phyloP scores from a whole-genome alignment of 1,140 invertebrate genomes.

The Dinoponera quadriceps region DNA sequence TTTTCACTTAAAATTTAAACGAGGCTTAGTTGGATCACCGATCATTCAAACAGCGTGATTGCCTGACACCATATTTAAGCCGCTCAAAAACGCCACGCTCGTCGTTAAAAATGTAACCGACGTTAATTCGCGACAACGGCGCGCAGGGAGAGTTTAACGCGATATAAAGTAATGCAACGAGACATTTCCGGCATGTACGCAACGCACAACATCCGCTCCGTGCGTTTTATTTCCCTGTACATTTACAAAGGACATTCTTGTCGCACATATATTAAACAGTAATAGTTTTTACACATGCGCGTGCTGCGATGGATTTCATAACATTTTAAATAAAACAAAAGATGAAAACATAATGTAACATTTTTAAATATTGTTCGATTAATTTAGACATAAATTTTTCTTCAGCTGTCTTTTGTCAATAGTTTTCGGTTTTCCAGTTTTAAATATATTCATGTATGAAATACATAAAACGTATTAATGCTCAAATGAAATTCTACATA shows the following conservation, averaged over 20 bases:
- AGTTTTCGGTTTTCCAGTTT: not conserved
- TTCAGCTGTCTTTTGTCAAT: too few relatives aligned
- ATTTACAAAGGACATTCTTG: not conserved
- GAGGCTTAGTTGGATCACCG: slow-evolving; percentile 60
- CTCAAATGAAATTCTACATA: not conserved
- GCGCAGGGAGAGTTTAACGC: slow-evolving; percentile 30
- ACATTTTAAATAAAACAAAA: slow-evolving; percentile 5
- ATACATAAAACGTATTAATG: not conserved
- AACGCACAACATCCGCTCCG: slow-evolving; percentile 15
- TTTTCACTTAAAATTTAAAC: slow-evolving; percentile 65
- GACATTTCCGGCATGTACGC: slow-evolving; percentile 28
- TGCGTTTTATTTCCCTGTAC: slow-evolving; percentile 7
- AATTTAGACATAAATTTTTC: slow-evolving; percentile 2
- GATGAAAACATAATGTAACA: not conserved
- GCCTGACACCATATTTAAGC: slow-evolving; percentile 60
- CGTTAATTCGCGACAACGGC: slow-evolving; percentile 52
- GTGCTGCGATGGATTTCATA: slow-evolving; percentile 11
- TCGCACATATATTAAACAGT: slow-evolving; percentile 23
- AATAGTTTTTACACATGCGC: slow-evolving; percentile 24
- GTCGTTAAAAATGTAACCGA: slow-evolving; percentile 52
- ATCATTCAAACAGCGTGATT: slow-evolving; percentile 64
- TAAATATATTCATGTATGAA: not conserved
- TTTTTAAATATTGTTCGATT: slow-evolving; percentile 6
- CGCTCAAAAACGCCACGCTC: slow-evolving; percentile 46
- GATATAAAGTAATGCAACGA: slow-evolving; percentile 51